These are phyloP conservation scores for Medauroidea extradentata DNA, from an alignment of 1,140 invertebrate species.

Conservation along the genomic window DNA sequence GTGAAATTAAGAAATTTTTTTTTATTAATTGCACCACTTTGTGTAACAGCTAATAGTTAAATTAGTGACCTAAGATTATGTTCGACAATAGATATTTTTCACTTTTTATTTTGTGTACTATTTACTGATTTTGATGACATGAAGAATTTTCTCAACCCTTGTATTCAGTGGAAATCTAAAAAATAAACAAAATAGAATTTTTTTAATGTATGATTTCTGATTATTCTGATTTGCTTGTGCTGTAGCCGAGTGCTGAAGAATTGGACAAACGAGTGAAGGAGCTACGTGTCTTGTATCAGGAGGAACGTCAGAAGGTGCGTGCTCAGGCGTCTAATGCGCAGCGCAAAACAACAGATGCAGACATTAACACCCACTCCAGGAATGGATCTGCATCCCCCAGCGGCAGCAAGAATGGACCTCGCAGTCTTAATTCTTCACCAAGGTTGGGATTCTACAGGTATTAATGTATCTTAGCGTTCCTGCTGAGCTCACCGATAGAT, in stretches of 20 bases:
- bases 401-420: not conserved
- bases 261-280: constrained; percentile 73
- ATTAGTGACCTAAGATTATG: too few relatives aligned
- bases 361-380: constrained; percentile 44
- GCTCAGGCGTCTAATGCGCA: constrained; percentile 43
- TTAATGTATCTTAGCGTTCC: constrained; percentile 3
- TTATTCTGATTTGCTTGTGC: too few relatives aligned
- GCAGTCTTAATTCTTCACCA: not conserved
- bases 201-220: too few relatives aligned
- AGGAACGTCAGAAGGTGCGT: constrained; percentile 64
- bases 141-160: too few relatives aligned
- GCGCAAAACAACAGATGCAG: constrained; percentile 52
- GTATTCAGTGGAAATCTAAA: too few relatives aligned
- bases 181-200: too few relatives aligned
- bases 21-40: too few relatives aligned
- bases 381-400: constrained; percentile 50
- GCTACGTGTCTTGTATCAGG: constrained; percentile 67
- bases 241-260: constrained; percentile 64
- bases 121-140: too few relatives aligned
- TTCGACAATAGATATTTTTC: too few relatives aligned
- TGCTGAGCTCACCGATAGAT: not conserved
- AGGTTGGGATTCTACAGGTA: constrained; percentile 60
- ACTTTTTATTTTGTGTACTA: too few relatives aligned
- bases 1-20: too few relatives aligned
- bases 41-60: too few relatives aligned